Base-by-base conservation (phyloP, 2,797 vertebrate genomes). In the Microhierax caerulescens region DNA sequence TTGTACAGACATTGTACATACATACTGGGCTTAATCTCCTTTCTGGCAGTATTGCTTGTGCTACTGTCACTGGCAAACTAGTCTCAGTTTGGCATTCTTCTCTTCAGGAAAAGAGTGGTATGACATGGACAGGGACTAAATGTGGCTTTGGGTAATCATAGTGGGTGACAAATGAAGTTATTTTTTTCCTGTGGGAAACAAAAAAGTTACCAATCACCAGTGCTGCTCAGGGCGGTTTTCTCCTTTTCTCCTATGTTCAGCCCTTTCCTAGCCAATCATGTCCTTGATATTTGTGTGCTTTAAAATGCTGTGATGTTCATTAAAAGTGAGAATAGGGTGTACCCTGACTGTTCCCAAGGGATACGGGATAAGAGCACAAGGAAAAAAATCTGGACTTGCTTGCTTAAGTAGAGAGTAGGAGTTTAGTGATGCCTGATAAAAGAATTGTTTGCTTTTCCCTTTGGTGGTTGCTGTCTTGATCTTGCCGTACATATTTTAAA, bases 371-470 rank as follows among this genome's bases (percentile, higher is more conserved):
- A 65, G 13, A 77, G 11, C 17, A 7, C 22, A 39, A 13, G 24
- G 30, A 43, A 25, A n/a, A 51, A 59, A 5, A 9, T n/a, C 30
- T 90, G 54, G 32, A 19, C 9, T 76, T 34, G 5, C 3, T 12
- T 56, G 32, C n/a, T 36, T 51, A 45, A 50, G 9, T 53, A 70
- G 43, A 75, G 37, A 61, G 25, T 51, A 67, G 84, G 56, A 68
- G 54, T 67, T 64, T 34, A 51, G 54, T 2, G 2, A 7, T 78
- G 45, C 45, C 6, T n/a, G 54, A 12, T 50, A 74, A 64, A 19
- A 69, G 60, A 77, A 50, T n/a, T 70, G n/a, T 85, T 92, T 92
- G 69, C 32, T 74, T 93, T 93, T 43, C 36, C 15, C 22, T 25
- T 48, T 25, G 30, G 12, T 41, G 43, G 39, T 67, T 3, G 3